Conservation (phyloP, 2,113 vertebrate species). For the Kryptolebias marmoratus region DNA sequence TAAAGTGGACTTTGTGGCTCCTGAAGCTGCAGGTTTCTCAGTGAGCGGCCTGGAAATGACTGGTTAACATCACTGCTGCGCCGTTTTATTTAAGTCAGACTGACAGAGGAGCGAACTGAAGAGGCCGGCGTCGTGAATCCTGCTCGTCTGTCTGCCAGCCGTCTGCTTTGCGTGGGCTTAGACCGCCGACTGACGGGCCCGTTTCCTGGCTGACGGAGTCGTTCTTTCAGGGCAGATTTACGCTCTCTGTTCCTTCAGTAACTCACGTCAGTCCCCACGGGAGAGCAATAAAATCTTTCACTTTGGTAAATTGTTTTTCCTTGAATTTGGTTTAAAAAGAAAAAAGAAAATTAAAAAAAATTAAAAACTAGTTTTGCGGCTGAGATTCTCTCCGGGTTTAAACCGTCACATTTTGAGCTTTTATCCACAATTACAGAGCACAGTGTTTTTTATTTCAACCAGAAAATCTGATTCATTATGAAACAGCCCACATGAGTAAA, state of each 20-base stretch:
- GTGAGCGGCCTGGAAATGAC: not conserved
- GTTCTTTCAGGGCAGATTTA: constrained; percentile 61
- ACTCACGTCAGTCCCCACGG: constrained; percentile 59
- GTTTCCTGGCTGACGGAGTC: constrained; percentile 57
- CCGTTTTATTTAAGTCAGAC: constrained; percentile 4
- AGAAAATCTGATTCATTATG: too few relatives aligned
- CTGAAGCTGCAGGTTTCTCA: not conserved
- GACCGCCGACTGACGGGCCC: constrained; percentile 38
- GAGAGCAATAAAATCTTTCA: constrained; percentile 44
- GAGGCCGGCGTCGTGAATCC: constrained; percentile 46
- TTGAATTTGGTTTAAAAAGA: constrained; percentile 10
- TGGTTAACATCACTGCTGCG: constrained; percentile 8
- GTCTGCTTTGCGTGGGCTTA: constrained; percentile 32
- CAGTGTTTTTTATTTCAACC: not conserved
- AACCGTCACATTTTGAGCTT: not conserved
- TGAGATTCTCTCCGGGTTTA: not conserved
- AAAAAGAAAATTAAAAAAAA: too few relatives aligned
- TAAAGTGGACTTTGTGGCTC: not conserved
- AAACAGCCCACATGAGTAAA: too few relatives aligned
- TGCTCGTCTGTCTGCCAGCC: constrained; percentile 22
- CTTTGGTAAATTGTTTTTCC: constrained; percentile 34
- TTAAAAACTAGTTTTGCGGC: not conserved
- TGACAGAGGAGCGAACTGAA: constrained; percentile 12
- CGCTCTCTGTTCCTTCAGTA: constrained; percentile 45
- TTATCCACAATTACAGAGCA: not conserved